Evolutionary conservation across 2,797 vertebrate species (phyloP), one percentile per base, ranked within the genome.

Genomic region (Mormyrus proboscirostris): DNA sequence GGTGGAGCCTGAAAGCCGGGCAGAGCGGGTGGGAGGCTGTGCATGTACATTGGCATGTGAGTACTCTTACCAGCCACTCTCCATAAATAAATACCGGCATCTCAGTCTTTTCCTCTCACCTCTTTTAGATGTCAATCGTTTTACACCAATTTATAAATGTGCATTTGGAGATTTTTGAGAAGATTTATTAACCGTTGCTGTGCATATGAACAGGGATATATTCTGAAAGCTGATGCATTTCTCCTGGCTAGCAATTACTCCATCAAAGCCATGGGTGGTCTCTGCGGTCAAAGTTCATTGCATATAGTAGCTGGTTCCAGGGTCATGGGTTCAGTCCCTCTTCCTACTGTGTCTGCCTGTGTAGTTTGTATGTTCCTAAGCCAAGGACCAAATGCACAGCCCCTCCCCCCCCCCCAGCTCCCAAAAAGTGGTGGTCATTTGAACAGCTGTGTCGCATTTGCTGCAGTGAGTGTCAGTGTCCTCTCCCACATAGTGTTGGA

Each of bases 21-120:
- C 84, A 4, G 0, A 51, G 86, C 87, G 91, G 89, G 88, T 25
- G 47, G 59, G 87, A 55, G 49, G 22, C 91, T 89, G 91, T 93
- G 91, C 89, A 91, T 93, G 93, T 90, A 90, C 90, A 89, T 86
- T 41, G 51, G 90, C 93, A 93, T 91, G 92, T 91, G 69, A 84
- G 76, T 86, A 57, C 86, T 88, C 47, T 59, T n/a, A 47, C 33
- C 86, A 51, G 62, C 38, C 88, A 90, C 86, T 90, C 86, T 89
- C 90, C 90, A 16, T 33, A 16, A 84, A 59, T 76, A 83, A 76
- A 88, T 65, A 76, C 86, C 19, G 0, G 7, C 12, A 55, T 9
- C 69, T 29, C 22, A 22, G 25, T 33, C 44, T 69, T 65, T 69
- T 65, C 51, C 41, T 49, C 57, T 65, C 29, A 65, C 57, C 69